These are phyloP conservation scores for Xylocopa sonorina DNA, from an alignment of 1,140 invertebrate genomes.

Conservation along the genomic window DNA sequence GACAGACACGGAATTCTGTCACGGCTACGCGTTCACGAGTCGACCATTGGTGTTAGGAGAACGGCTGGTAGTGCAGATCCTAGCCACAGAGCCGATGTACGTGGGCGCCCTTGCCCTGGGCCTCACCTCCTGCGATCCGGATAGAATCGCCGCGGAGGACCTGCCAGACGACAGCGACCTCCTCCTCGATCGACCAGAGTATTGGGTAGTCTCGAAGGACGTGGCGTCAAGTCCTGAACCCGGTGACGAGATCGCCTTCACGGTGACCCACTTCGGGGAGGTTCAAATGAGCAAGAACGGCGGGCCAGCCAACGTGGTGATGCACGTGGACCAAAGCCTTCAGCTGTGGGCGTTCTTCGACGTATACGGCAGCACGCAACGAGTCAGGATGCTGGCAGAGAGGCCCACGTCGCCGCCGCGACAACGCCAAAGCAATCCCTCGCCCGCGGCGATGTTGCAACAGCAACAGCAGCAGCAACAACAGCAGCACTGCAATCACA, in stretches of 20 bases:
- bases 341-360: slow-evolving; percentile 97
- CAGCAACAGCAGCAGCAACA: slow-evolving; percentile 62
- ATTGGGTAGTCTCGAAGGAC: slow-evolving; percentile 98
- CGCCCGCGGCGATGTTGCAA: slow-evolving; percentile 45
- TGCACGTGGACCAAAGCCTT: slow-evolving; percentile 96
- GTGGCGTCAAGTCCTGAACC: slow-evolving; percentile 91
- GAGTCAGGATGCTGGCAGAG: slow-evolving; percentile 88
- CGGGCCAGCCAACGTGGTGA: slow-evolving; percentile 90
- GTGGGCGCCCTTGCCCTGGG: slow-evolving; percentile 95
- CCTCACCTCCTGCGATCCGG: slow-evolving; percentile 96
- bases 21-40: slow-evolving; percentile 96
- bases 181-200: slow-evolving; percentile 96
- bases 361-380: slow-evolving; percentile 96
- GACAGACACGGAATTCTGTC: slow-evolving; percentile 93
- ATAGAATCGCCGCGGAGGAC: slow-evolving; percentile 86
- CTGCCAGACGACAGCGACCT: slow-evolving; percentile 96
- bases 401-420: slow-evolving; percentile 75
- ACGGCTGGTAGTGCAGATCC: slow-evolving; percentile 92
- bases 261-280: slow-evolving; percentile 91
- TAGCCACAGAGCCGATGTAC: slow-evolving; percentile 92
- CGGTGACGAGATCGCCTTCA: slow-evolving; percentile 96
- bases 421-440: slow-evolving; percentile 69
- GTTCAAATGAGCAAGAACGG: slow-evolving; percentile 95
- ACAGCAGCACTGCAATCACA: slow-evolving; percentile 75
- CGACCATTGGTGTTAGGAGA: slow-evolving; percentile 93